Evolutionary conservation across 2,888 invertebrate species (phyloP), one percentile per base, ranked within the genome.

Genomic region (Chymomyza caudatula): DNA sequence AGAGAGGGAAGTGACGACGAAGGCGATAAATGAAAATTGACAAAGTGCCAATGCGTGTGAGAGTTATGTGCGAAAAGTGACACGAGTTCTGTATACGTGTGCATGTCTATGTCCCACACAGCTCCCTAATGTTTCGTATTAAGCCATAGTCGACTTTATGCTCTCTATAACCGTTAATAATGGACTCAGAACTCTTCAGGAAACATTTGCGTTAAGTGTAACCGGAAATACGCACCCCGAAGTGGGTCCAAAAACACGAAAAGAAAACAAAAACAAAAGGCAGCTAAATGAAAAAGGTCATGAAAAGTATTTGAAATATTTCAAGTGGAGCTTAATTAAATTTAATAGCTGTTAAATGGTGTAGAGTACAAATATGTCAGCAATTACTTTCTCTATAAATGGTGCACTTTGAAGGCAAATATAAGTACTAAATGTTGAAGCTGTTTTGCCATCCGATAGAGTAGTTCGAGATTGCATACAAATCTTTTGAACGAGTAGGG

Each of bases 1-100:
- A 49, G 44, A 51, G 49, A 19, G 19, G 57, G 47, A 43, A 54
- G 54, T 25, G 29, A 56, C 59, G 51, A 44, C 22, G 47, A 20
- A 63, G 57, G 22, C 60, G 56, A 57, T n/a, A 29, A 47, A 60
- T 29, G 51, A 63, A 37, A 66, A 44, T 59, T 67, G 74, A 68
- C 65, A 69, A 84, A 84, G 81, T 84, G 84, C 67, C 81, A 81
- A 84, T 78, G 74, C 72, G 72, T 70, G 76, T 63, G 83, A 63
- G 74, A 76, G 73, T 67, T 73, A 69, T 73, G 67, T 73, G 62
- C 44, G 53, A 67, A 71, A 71, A 47, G 47, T 47, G 47, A 19
- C 47, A 47, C 47, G 15, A 17, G 17, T n/a, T 47, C 47, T 59
- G 4, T 42, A 8, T 37, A 6, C 22, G 6, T 23, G n/a, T 37